Base-by-base conservation (phyloP, 2,113 vertebrate genomes). In the Fulica atra region DNA sequence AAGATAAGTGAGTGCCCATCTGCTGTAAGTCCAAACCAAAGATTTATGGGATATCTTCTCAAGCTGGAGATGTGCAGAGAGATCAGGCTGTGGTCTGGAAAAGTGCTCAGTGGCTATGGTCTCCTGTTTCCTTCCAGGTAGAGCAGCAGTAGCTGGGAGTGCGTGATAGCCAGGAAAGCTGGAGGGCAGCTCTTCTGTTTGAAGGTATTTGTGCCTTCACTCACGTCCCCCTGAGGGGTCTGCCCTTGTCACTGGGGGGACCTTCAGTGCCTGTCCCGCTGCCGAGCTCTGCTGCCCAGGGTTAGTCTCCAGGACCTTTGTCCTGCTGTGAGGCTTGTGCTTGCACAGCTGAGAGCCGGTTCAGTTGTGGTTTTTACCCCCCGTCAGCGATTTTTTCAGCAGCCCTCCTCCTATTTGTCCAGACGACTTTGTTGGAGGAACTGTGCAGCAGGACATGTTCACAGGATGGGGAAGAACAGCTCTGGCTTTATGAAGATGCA, bases 301-400 rank as follows among this genome's bases (percentile, higher is more conserved):
- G 46, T 92, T 92, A 46, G 81, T 90, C 81, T 92, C 50, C 19
- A 36, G 28, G 44, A 54, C 36, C 48, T 77, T 64, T 72, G 40
- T 48, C 71, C 42, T 80, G 66, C 78, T 72, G 44, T 0, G 2
- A 77, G 31, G 33, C 54, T 70, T 86, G 54, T 73, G 50, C 86
- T 68, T 74, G 84, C 65, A 51, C 79, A 86, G 36, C 51, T 6
- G 1, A 93, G 51, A 81, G 44, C 33, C 1, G 0, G 1, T 81
- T 81, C 60, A 51, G 56, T 48, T 86, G 79, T 81, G 80, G 64
- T 70, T 86, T 86, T 95, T 89, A 72, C n/a, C n/a, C 35, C 16
- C 35, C 3, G 3, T 54, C 54, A 92, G 46, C 68, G 88, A 20
- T 74, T 93, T 46, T 46, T 92, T 81, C 74, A 80, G 51, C 60